phyloP scores from a whole-genome alignment of 2,888 invertebrate genomes.

The Itoplectis maculator region DNA sequence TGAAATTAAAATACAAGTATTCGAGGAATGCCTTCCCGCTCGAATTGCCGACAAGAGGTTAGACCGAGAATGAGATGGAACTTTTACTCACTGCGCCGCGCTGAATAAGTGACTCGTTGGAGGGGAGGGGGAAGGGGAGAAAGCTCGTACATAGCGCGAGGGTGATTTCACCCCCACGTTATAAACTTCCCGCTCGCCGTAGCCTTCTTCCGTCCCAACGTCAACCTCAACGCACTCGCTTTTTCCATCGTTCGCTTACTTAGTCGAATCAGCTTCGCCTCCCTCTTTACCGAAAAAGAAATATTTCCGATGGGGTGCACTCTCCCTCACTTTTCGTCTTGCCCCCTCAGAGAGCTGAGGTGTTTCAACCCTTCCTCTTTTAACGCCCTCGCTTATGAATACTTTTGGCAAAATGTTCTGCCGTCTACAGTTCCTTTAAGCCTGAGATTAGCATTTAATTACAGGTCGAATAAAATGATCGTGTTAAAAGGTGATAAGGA shows the following conservation, averaged over 20 bases:
- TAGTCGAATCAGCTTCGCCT: slow-evolving; percentile 32
- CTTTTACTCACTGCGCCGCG: slow-evolving; percentile 19
- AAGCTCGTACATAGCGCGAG: not conserved
- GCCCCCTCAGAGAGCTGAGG: not conserved
- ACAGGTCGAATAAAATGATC: too few relatives aligned
- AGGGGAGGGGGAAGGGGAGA: not conserved
- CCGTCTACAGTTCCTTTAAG: too few relatives aligned
- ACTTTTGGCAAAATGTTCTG: too few relatives aligned
- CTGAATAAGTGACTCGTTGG: slow-evolving; percentile 47
- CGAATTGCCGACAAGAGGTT: slow-evolving; percentile 11
- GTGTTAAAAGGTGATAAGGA: too few relatives aligned
- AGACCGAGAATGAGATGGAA: slow-evolving; percentile 8
- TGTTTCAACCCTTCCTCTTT: slow-evolving; percentile 20
- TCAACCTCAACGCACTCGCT: not conserved
- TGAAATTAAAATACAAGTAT: slow-evolving; percentile 26
- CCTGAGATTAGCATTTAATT: too few relatives aligned
- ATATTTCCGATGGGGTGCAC: slow-evolving; percentile 55
- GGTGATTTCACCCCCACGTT: slow-evolving; percentile 29
- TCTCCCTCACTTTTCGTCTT: slow-evolving; percentile 1
- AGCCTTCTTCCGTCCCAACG: slow-evolving; percentile 4
- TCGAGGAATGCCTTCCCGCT: not conserved
- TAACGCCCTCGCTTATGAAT: not conserved
- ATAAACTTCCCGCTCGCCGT: slow-evolving; percentile 33
- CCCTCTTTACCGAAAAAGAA: slow-evolving; percentile 28
- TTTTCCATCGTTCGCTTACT: slow-evolving; percentile 44